These are phyloP conservation scores for Octopus sinensis DNA, from an alignment of 1,140 invertebrate species.

Conservation along the genomic window DNA sequence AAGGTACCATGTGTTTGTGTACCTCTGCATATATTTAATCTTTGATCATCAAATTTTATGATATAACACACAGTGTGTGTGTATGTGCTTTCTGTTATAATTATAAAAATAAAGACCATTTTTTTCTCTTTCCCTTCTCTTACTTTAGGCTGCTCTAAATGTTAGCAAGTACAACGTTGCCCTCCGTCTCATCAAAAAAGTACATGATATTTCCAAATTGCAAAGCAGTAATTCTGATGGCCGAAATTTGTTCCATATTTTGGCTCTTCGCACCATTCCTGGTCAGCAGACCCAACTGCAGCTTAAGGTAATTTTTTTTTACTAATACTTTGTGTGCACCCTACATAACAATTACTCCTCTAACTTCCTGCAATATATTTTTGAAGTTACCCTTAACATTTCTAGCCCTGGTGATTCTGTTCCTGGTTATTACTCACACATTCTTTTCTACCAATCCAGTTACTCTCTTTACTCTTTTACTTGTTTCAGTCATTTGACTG, in stretches of 20 bases:
- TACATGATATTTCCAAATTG: conserved; percentile 36
- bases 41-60: too few species aligned
- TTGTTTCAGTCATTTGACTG: too few species aligned
- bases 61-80: too few species aligned
- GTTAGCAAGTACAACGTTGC: conserved; percentile 57
- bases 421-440: too few species aligned
- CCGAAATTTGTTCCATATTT: conserved; percentile 55
- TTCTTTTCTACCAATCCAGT: too few species aligned
- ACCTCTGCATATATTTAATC: too few species aligned
- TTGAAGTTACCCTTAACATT: too few species aligned
- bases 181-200: conserved; percentile 52
- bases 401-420: too few species aligned
- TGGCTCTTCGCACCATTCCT: conserved; percentile 42
- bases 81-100: not conserved
- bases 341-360: too few species aligned
- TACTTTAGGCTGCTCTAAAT: conserved; percentile 54
- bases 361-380: too few species aligned
- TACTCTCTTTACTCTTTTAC: too few species aligned
- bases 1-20: too few species aligned
- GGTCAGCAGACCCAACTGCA: conserved; percentile 40
- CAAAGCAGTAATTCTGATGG: conserved; percentile 40
- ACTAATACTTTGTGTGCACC: not conserved
- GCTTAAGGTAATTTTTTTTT: conserved; percentile 42
- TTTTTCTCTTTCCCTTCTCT: not conserved
- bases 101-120: not conserved